phyloP scores from a whole-genome alignment of 64 coral and sea anemone genomes.

The Astreopora myriophthalma region DNA sequence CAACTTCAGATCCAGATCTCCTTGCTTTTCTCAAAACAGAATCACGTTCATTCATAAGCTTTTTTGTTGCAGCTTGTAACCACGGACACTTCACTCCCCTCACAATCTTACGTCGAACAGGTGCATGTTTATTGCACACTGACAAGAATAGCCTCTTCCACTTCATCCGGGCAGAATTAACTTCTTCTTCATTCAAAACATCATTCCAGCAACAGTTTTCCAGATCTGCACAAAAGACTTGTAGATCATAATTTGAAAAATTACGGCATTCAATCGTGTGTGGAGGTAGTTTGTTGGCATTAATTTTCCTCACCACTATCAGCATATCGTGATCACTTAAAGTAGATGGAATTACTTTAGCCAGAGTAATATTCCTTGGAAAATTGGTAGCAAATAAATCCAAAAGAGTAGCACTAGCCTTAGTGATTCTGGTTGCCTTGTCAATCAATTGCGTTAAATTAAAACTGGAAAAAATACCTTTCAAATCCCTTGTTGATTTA shows the following conservation, averaged over 20 bases:
- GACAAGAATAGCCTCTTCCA: slow-evolving; percentile 1
- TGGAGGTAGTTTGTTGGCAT: slow-evolving; percentile 10
- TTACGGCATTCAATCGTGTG: neutral
- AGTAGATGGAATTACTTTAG: neutral
- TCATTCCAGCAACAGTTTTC: neutral
- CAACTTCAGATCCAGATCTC: neutral
- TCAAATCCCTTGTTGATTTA: neutral
- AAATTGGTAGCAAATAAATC: neutral
- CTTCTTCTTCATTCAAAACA: neutral
- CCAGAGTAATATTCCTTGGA: neutral
- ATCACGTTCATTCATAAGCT: slow-evolving; percentile 15
- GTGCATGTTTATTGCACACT: neutral
- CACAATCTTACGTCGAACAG: neutral
- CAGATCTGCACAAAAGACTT: neutral
- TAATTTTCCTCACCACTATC: slow-evolving; percentile 3
- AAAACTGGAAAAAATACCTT: neutral
- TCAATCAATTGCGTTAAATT: neutral
- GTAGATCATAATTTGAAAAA: neutral
- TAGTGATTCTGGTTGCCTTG: neutral
- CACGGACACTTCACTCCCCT: slow-evolving; percentile 34
- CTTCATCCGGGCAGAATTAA: neutral
- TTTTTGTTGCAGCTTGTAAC: neutral
- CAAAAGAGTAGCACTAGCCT: neutral
- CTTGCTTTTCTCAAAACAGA: slow-evolving; percentile 6
- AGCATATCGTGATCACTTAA: slow-evolving; percentile 33